Base-by-base conservation (phyloP, 2,888 invertebrate genomes). In the Achlya flavicornis region DNA sequence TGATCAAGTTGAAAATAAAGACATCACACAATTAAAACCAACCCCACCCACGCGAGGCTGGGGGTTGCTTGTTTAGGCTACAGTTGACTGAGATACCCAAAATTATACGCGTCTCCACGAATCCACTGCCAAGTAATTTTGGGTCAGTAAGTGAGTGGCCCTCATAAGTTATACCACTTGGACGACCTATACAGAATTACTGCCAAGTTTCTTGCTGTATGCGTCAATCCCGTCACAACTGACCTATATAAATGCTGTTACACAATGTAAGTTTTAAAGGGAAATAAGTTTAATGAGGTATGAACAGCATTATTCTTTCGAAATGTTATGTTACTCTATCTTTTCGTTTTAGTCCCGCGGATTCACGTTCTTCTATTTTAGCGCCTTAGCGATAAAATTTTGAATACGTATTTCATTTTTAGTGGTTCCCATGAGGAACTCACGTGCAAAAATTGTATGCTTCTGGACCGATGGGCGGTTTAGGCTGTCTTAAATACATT, bases 141-240 rank as follows among this genome's bases (percentile, higher is more conserved):
- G 80, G 91, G 91, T 88, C 89, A 88, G 86, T 80, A 80, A 87
- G 86, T 80, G 81, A 85, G 79, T 80, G 74, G 77, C 80, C 78
- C 81, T 80, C 85, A 81, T 89, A 87, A 88, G 79, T 88, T 88
- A 89, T 85, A 85, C 81, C 71, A 86, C 85, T 92, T 92, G 92
- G 92, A 90, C 82, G 83, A 79, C 80, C 79, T 75, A 77, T 79
- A 71, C 71, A 70, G 73, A 76, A 70, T 78, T 81, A 79, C 78
- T 91, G 92, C 92, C 92, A 92, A 92, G 86, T 89, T 85, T 86
- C 81, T 81, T 82, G 78, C 77, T 75, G 76, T 81, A 81, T 91
- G 87, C 88, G 83, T 89, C 90, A 88, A 79, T 79, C 78, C 72
- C 78, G 67, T 72, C 77, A 71, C 75, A 74, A 82, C 77, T 86